Base-by-base conservation (phyloP, 2,888 invertebrate genomes). In the Eupithecia exiguata region DNA sequence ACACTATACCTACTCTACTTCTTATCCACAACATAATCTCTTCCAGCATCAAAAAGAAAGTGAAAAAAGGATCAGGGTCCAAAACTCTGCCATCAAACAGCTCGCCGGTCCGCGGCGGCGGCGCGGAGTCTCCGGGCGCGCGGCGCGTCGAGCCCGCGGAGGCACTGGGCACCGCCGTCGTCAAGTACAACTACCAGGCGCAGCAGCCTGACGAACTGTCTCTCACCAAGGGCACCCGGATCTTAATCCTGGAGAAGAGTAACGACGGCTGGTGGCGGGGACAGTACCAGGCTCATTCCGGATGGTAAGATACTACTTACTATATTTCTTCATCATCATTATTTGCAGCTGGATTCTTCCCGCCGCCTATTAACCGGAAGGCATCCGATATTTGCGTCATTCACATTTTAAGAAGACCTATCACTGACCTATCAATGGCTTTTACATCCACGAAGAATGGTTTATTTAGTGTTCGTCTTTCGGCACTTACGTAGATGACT, bases 231-330 rank as follows among this genome's bases (percentile, higher is more conserved):
- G 99, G 99, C 82, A 98, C 98, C 73, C 95, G 98, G 83, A 98
- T 99, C 82, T 96, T 98, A 77, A 99, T 99, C 81, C 95, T 99
- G 80, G 99, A 99, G 94, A 99, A 99, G 94, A 99, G 99, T 85
- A 99, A 99, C 83, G 99, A 99, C 92, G 99, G 98, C 77, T 99
- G 99, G 99, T 99, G 99, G 99, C 96, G 99, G 86, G 99, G 99
- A 69, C 98, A 98, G 93, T 95, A 93, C 79, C 94, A 95, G 92
- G 90, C 93, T 75, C 94, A 95, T 87, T 88, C 94, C 82, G 91
- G 96, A 83, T 91, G 96, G 96, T 94, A 84, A 87, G 94, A 21
- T 49, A 36, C 6, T 30, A 46, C 7, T n/a, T 30, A 38, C 7
- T n/a, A 35, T 16, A 62, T 62, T 62, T 6, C 30, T 35, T 62